A percentile compares a stretch with the other conserved stretches of the same genome.
Evolutionary conservation across 2,113 vertebrate species (phyloP).

Genomic region (Zapus hudsonius): DNA sequence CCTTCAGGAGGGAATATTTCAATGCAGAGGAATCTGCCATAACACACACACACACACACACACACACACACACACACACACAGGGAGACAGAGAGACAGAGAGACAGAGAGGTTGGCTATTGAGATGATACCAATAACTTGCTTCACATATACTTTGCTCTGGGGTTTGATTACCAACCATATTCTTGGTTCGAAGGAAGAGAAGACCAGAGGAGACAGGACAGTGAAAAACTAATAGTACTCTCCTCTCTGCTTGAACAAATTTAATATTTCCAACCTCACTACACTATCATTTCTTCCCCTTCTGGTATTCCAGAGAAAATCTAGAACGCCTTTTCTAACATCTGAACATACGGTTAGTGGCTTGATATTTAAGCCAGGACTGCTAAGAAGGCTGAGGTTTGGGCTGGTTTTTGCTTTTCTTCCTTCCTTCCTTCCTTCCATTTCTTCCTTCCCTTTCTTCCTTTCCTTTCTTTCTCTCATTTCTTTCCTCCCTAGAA

Average conservation of each 20-base stretch:
- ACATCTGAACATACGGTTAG: constrained; percentile 20
- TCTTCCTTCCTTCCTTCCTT: no score
- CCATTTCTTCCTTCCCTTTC: no score
- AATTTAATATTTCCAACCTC: neutral
- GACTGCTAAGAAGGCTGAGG: neutral
- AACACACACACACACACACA: neutral
- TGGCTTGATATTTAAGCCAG: constrained; percentile 56
- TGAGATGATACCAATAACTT: neutral
- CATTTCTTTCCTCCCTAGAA: neutral
- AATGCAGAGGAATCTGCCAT: no score
- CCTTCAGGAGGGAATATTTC: no score
- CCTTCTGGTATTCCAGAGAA: constrained; percentile 24
- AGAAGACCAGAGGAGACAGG: neutral
- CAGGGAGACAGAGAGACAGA: no score
- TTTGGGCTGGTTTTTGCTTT: neutral
- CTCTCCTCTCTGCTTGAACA: no score
- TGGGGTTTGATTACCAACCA: neutral
- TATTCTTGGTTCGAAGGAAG: neutral
- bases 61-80: neutral
- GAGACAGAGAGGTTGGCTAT: neutral
- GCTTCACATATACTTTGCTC: neutral
- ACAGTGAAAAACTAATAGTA: no score
- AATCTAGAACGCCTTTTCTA: constrained; percentile 59
- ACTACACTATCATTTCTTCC: neutral
- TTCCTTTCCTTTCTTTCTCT: neutral